Base-by-base conservation (phyloP, 2,888 invertebrate species). In the Bombyx huttoni region DNA sequence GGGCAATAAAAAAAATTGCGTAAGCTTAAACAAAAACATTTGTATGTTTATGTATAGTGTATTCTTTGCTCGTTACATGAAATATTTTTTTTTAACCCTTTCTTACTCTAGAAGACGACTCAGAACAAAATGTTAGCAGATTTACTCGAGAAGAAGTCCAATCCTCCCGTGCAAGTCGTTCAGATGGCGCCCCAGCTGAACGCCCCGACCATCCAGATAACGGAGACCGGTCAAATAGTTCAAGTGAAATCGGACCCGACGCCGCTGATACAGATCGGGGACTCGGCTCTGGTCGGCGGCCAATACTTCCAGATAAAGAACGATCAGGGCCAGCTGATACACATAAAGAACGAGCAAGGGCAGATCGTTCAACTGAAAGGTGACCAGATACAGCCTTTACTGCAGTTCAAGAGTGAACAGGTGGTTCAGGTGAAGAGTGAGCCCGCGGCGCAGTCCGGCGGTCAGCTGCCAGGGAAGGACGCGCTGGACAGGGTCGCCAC, bases 111-210 rank as follows among this genome's bases (percentile, higher is more conserved):
- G 88, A 87, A 88, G 66, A 68, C 82, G 0, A 80, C 83, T 0
- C 85, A 89, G 69, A 93, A 93, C 66, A 94, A 94, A 78, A 94
- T 96, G 93, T 84, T 96, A 49, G 95, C 95, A 0, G 96, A 96
- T 73, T 80, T 96, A 51, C 82, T 96, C 5, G 96, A 96, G 71
- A 93, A 94, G 67, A 95, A 94, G 73, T 88, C 89, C 0, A 84
- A 88, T 58, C 90, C 90, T 0, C 90, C 90, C 1, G 78, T 88
- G 1, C 88, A 88, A 70, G 81, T 88, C 0, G 84, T 88, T 0
- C 88, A 87, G 70, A 85, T 87, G 87, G 71, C 73, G 0, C 74
- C 76, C 0, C 82, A 82, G 54, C 72, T 84, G n/a, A 83, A 75
- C 64, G 83, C 88, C 0, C 88, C 88, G 0, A 88, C 87, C 5